Base-by-base conservation (phyloP, 2,797 vertebrate genomes). In the Halcyon leucocephala region DNA sequence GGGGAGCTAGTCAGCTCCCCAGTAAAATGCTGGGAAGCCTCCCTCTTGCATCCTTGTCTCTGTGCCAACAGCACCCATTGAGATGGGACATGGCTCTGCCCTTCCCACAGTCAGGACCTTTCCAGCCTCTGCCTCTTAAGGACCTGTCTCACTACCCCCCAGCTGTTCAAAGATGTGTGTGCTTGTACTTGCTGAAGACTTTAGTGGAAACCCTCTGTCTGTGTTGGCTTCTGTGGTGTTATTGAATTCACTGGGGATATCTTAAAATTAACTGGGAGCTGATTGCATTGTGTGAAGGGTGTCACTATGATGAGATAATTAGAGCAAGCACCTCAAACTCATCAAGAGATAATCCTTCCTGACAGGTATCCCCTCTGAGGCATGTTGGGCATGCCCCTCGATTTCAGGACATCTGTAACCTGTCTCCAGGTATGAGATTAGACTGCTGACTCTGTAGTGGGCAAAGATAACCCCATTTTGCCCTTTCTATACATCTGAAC, bases 241-340 rank as follows among this genome's bases (percentile, higher is more conserved):
- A 7, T 2, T 48, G 54, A 82, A 31, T 18, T 58, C 12, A 3
- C 22, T 24, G 22, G 57, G 90, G 61, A 42, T 57, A 51, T 10
- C 35, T 21, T 64, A 37, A 41, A 84, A 78, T 81, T 78, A 96
- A 42, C 81, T 78, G 73, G 48, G 25, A 66, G 73, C 46, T 62
- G 84, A 87, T 74, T 91, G 66, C 79, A 10, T 71, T 60, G 44
- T 54, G 2, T 7, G 20, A 42, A 16, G 52, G 31, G 25, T 66
- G 48, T 86, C 78, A 42, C 49, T 26, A 2, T 66, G 87, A 86
- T 78, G 73, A 58, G 73, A 70, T 82, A 91, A 94, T 89, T 35
- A 62, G 35, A 66, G 66, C 14, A 2, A 52, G n/a, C 8, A 42
- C 70, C 48, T 94, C 78, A 39, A 62, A 39, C 26, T 67, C 70